Percentiles rank a stretch among this genome's conserved stretches.
These are phyloP conservation scores for Uria lomvia DNA, from an alignment of 2,113 vertebrate genomes.

Conservation along the genomic window DNA sequence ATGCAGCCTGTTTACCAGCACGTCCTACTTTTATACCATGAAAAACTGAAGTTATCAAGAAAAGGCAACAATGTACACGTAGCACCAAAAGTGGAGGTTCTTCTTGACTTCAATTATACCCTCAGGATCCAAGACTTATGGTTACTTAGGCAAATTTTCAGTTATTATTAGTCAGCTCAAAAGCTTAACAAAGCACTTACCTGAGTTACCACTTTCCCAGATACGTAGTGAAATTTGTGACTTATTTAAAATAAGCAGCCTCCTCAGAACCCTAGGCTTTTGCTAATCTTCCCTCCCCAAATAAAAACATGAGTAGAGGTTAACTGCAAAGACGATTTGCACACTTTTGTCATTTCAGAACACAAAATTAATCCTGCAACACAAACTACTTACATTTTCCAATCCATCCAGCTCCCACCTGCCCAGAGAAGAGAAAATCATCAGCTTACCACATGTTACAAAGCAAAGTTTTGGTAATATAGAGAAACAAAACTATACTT, in stretches of 20 bases:
- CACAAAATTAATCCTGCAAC: background rate
- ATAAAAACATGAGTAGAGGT: background rate
- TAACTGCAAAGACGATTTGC: background rate
- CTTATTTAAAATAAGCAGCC: background rate
- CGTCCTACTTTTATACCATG: background rate
- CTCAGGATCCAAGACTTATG: background rate
- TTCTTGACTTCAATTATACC: background rate
- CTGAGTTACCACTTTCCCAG: background rate
- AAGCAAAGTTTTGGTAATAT: background rate
- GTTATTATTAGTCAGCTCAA: background rate
- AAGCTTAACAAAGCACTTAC: background rate
- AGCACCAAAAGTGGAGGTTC: background rate
- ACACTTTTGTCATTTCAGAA: background rate
- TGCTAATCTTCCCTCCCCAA: background rate
- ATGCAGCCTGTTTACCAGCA: background rate
- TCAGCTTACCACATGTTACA: background rate
- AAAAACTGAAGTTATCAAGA: background rate
- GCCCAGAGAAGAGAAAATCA: slow-evolving; percentile 3
- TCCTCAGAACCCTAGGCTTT: background rate
- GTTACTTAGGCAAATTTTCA: background rate
- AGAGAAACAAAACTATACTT: background rate
- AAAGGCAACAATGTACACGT: background rate
- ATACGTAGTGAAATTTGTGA: background rate
- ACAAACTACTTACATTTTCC: slow-evolving; percentile 88
- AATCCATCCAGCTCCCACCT: slow-evolving; percentile 96